Conservation (phyloP, 1,140 invertebrate species). For the Pogonomyrmex barbatus region DNA sequence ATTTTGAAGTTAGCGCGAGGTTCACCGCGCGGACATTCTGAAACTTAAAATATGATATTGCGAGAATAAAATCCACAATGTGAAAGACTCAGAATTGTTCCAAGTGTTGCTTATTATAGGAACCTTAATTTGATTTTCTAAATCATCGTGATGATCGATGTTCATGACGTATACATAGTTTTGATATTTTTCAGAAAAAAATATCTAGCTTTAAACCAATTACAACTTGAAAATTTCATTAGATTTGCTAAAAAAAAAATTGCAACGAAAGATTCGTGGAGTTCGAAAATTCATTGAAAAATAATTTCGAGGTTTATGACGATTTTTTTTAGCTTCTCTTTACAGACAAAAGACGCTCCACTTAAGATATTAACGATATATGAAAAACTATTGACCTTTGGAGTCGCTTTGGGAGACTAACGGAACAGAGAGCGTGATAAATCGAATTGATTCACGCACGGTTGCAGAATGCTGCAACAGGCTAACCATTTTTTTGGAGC, state of each 20-base stretch:
- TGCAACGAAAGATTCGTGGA: not conserved
- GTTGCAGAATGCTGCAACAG: conserved; percentile 14
- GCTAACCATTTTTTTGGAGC: conserved; percentile 41
- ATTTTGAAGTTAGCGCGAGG: not conserved
- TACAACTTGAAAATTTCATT: not conserved
- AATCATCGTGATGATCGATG: not conserved
- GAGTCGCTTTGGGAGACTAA: not conserved
- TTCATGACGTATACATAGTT: not conserved
- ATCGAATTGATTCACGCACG: conserved; percentile 35
- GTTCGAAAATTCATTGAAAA: not conserved
- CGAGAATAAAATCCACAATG: not conserved
- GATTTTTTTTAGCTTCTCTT: not conserved
- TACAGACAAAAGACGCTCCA: not conserved
- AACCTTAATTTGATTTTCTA: not conserved
- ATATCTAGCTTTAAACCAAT: not conserved
- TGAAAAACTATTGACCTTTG: conserved; percentile 3
- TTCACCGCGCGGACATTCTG: not conserved
- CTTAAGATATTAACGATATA: not conserved
- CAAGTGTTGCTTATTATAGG: not conserved
- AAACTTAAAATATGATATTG: not conserved
- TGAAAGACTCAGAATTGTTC: not conserved
- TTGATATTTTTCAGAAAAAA: not conserved
- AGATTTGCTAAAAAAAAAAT: not conserved
- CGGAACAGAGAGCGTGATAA: conserved; percentile 11
- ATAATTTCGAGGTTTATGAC: not conserved